Evolutionary conservation across 2,797 vertebrate species (phyloP).

Genomic region (Vireo griseus): DNA sequence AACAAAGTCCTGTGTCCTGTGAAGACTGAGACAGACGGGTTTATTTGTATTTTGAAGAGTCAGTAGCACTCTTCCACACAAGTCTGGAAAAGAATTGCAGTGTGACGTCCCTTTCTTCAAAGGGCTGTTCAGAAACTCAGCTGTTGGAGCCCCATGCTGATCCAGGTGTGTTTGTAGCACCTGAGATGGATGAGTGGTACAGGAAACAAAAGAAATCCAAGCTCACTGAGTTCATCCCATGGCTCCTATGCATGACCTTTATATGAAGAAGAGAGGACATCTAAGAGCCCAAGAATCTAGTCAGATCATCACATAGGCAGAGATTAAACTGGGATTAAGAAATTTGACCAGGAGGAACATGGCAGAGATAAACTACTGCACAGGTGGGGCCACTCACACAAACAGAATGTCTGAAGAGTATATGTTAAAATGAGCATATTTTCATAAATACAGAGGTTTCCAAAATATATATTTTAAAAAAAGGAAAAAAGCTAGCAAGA

Average conservation of each 20-base stretch:
- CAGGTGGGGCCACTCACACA: neutral
- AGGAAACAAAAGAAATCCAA: neutral
- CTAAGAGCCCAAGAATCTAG: accelerated
- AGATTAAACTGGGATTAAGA: neutral
- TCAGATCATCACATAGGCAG: neutral
- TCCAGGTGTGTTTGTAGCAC: neutral
- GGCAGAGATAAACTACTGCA: neutral
- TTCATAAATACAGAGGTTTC: neutral
- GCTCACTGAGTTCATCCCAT: accelerated
- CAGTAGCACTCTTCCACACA: neutral
- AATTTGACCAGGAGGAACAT: neutral
- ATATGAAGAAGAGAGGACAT: accelerated
- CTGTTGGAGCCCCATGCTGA: neutral
- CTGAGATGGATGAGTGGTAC: accelerated
- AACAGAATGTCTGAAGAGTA: neutral
- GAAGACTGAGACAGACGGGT: neutral
- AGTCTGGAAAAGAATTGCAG: neutral
- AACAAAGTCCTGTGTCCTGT: neutral
- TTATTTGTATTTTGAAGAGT: neutral
- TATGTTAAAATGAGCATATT: neutral
- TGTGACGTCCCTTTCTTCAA: neutral
- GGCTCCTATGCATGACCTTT: neutral
- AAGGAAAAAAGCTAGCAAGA: accelerated
- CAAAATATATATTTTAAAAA: accelerated
- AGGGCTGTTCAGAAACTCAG: accelerated